phyloP scores from a whole-genome alignment of 2,797 vertebrate species.

The Sebastolobus altivelis region DNA sequence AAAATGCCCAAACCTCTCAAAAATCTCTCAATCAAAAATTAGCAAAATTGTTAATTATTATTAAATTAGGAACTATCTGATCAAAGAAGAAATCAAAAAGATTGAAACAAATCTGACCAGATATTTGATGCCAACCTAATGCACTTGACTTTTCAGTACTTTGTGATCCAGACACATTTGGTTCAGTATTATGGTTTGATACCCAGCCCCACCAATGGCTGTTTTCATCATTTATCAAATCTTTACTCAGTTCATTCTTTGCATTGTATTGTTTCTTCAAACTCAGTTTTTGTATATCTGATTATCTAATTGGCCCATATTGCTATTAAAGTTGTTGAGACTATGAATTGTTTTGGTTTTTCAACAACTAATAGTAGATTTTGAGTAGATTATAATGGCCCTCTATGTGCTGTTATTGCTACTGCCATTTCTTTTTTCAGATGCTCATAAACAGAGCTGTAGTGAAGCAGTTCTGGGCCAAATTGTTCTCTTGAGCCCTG shows the following conservation, averaged over 20 bases:
- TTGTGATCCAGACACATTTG: neutral
- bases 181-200: neutral
- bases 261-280: neutral
- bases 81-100: neutral
- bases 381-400: conserved; percentile 22
- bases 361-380: neutral
- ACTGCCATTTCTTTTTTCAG: conserved; percentile 21
- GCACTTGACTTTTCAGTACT: neutral
- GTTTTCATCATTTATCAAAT: neutral
- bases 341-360: neutral
- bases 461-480: conserved; percentile 29
- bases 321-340: neutral
- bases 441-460: conserved; percentile 30
- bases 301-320: neutral
- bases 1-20: neutral
- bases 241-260: neutral
- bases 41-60: neutral
- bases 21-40: neutral
- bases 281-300: neutral
- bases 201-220: neutral
- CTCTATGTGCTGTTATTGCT: conserved; percentile 22
- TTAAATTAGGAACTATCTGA: neutral
- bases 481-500: conserved; percentile 35
- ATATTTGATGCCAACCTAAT: neutral
- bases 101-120: neutral